Evolutionary conservation across 2,113 vertebrate genomes (phyloP).

Genomic region (Ariopsis seemanni): DNA sequence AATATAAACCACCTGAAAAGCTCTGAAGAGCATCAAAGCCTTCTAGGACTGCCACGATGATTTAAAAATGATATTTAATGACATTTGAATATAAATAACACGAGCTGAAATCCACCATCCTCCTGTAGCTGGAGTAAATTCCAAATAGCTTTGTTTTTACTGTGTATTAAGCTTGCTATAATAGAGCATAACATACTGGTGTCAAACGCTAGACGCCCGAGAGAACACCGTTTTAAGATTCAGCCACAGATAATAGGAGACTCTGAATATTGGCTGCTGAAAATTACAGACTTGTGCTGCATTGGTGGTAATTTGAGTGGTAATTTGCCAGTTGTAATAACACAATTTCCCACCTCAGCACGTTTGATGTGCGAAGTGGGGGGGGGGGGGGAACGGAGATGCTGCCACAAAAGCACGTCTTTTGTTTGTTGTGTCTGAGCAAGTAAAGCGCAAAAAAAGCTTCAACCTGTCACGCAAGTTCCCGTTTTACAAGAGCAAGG

Average conservation of each 20-base stretch:
- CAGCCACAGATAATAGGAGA: background rate
- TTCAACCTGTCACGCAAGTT: constrained; percentile 99
- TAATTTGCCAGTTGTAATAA: background rate
- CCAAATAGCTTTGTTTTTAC: background rate
- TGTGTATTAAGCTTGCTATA: background rate
- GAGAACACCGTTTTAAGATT: background rate
- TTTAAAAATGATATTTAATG: background rate
- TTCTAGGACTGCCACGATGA: background rate
- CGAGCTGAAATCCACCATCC: background rate
- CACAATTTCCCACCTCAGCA: background rate
- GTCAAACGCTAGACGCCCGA: background rate
- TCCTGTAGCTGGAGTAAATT: background rate
- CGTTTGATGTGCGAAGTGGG: background rate
- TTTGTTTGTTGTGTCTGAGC: too few species aligned
- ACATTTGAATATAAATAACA: background rate
- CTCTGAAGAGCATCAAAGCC: background rate
- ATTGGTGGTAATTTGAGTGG: background rate
- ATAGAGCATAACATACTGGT: background rate
- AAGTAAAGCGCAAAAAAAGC: constrained; percentile 99
- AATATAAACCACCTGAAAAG: background rate
- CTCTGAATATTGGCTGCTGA: background rate
- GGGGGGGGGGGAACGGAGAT: too few species aligned
- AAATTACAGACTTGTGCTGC: background rate
- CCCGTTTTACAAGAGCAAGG: constrained; percentile 99
- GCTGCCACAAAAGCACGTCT: background rate